A percentile compares a stretch with the other conserved stretches of the same genome.
Conservation (phyloP, 1,140 invertebrate species). For the Heliothis virescens region DNA sequence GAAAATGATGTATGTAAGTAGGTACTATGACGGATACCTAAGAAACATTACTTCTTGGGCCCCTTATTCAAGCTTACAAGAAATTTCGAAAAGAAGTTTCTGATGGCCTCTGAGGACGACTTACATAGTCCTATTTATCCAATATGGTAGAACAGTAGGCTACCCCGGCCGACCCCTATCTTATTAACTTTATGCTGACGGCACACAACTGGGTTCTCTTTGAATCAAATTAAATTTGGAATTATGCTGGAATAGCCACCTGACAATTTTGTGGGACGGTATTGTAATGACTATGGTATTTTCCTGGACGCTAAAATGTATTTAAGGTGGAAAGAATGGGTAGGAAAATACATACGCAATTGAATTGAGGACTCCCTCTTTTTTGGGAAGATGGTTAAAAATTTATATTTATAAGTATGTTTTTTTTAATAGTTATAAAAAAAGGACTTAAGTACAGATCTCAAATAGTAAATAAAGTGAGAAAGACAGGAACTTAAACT, state of each 20-base stretch:
- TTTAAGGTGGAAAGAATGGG: too few species aligned
- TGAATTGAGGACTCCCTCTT: too few species aligned
- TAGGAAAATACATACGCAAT: too few species aligned
- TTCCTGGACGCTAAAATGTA: too few species aligned
- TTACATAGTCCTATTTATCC: slow-evolving; percentile 31
- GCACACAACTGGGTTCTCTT: slow-evolving; percentile 14
- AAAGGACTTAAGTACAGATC: too few species aligned
- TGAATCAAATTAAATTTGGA: slow-evolving; percentile 19
- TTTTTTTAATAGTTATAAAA: too few species aligned
- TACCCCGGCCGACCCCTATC: slow-evolving; percentile 25
- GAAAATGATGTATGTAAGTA: too few species aligned
- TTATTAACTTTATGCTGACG: slow-evolving; percentile 52
- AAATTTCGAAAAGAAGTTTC: slow-evolving; percentile 6
- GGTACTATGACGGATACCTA: too few species aligned
- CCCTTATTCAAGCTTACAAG: not conserved
- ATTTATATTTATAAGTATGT: not conserved
- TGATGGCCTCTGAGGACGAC: not conserved
- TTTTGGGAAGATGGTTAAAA: too few species aligned
- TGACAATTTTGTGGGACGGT: not conserved
- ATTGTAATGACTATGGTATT: too few species aligned
- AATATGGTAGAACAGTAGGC: slow-evolving; percentile 26
- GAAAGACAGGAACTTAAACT: not conserved
- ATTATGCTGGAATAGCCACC: not conserved
- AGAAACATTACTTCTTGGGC: not conserved
- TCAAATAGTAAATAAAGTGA: not conserved